These are phyloP conservation scores for Candoia aspera DNA, from an alignment of 2,113 vertebrate genomes.

Conservation along the genomic window DNA sequence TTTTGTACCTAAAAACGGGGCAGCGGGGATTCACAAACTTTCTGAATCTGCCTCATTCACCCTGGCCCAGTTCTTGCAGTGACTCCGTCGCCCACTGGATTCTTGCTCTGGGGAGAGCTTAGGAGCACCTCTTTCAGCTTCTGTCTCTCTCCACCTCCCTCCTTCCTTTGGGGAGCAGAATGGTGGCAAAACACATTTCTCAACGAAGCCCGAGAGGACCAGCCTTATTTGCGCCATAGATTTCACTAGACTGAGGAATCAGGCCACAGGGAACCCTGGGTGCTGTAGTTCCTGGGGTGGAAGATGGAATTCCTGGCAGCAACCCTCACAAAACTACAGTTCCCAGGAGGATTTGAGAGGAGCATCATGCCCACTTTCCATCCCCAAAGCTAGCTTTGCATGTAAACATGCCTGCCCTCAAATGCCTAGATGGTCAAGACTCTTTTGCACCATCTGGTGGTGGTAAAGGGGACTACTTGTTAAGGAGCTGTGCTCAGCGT, in stretches of 20 bases:
- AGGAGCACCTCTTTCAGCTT: background rate
- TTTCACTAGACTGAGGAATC: background rate
- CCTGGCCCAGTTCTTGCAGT: background rate
- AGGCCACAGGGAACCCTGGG: background rate
- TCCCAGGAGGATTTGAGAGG: background rate
- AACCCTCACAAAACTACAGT: background rate
- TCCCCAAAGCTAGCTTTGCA: background rate
- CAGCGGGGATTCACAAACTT: background rate
- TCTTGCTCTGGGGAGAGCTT: background rate
- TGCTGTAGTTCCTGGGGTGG: background rate
- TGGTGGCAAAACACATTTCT: background rate
- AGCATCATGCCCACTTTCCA: too few species aligned
- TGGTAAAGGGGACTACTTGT: background rate
- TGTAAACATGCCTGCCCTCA: too few species aligned
- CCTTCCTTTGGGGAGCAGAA: background rate
- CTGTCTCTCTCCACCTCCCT: background rate
- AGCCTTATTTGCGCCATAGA: background rate
- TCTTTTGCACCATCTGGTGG: background rate
- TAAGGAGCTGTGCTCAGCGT: background rate
- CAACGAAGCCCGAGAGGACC: background rate
- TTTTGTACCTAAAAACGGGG: background rate
- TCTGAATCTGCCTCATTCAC: background rate
- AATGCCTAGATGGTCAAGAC: background rate
- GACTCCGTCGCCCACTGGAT: too few species aligned
- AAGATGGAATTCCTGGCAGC: background rate